Percentiles rank a stretch among this genome's conserved stretches.
These are phyloP conservation scores for Calliopum simillimum DNA, from an alignment of 2,888 invertebrate genomes.

Conservation along the genomic window DNA sequence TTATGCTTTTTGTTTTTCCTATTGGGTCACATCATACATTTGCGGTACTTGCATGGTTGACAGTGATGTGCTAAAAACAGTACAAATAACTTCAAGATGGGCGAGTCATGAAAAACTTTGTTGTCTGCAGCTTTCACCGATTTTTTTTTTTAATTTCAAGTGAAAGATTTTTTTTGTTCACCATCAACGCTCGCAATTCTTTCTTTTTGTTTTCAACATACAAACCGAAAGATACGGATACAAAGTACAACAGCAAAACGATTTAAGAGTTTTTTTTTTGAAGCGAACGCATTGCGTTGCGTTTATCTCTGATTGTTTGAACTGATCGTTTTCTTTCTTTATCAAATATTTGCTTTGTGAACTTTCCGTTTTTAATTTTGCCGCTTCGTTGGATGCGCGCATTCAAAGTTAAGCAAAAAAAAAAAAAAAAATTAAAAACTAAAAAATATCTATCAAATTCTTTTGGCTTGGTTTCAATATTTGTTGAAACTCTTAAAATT, in stretches of 20 bases:
- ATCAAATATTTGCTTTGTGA: not conserved
- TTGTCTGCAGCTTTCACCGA: conserved; percentile 27
- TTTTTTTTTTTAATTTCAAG: conserved; percentile 5
- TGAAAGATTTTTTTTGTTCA: conserved; percentile 1
- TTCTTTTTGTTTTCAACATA: not conserved
- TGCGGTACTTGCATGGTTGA: conserved; percentile 5
- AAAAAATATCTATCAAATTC: too few relatives aligned
- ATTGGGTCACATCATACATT: too few relatives aligned
- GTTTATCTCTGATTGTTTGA: not conserved
- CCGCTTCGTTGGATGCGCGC: too few relatives aligned
- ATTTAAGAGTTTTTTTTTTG: not conserved
- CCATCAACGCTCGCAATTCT: not conserved
- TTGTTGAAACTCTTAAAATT: not conserved
- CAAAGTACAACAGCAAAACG: not conserved
- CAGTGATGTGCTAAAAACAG: conserved; percentile 9
- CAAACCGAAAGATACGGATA: not conserved
- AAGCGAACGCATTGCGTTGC: not conserved
- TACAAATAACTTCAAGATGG: not conserved
- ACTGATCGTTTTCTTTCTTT: not conserved
- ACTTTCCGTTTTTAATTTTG: too few relatives aligned
- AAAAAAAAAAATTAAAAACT: too few relatives aligned
- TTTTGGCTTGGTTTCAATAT: not conserved
- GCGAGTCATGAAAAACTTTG: conserved; percentile 14
- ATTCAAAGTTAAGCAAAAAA: too few relatives aligned
- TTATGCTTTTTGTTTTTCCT: too few relatives aligned